Conservation (phyloP, 2,888 invertebrate genomes). For the Deroplatys truncata region DNA sequence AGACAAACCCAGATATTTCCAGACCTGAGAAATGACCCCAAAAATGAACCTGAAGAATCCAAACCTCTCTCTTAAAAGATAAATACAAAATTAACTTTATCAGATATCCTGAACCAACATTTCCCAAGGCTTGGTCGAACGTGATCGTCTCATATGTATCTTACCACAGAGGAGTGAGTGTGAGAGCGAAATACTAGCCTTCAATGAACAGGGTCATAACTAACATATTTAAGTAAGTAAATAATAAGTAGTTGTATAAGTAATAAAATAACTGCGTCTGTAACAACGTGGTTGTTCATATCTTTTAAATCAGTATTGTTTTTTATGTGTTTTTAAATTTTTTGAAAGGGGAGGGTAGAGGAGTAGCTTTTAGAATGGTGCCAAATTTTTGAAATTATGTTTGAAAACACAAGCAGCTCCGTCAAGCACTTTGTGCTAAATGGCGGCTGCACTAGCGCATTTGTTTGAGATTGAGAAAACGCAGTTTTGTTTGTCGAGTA, state of each 20-base stretch:
- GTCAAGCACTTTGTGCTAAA: background rate
- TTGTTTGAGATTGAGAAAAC: background rate
- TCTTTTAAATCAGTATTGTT: slow-evolving; percentile 29
- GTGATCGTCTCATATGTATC: background rate
- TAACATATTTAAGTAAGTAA: slow-evolving; percentile 29
- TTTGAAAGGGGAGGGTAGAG: slow-evolving; percentile 28
- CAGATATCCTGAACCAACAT: background rate
- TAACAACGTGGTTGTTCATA: slow-evolving; percentile 25
- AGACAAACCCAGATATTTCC: background rate
- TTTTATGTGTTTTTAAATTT: slow-evolving; percentile 31
- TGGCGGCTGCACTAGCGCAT: background rate
- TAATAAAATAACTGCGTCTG: slow-evolving; percentile 28
- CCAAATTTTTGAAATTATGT: background rate
- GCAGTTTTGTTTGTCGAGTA: background rate
- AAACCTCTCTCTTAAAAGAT: background rate
- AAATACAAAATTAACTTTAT: background rate
- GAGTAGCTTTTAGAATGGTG: slow-evolving; percentile 21
- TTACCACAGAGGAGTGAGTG: slow-evolving; percentile 10
- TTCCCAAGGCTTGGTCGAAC: background rate
- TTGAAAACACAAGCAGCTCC: background rate
- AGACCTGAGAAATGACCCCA: background rate
- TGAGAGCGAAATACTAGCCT: slow-evolving; percentile 29
- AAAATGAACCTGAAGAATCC: slow-evolving; percentile 8
- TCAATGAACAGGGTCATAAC: slow-evolving; percentile 34
- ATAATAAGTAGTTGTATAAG: slow-evolving; percentile 31